Percentiles rank a stretch among this genome's conserved stretches.
Conservation (phyloP, 2,888 invertebrate species). For the Chelonus formosanus region DNA sequence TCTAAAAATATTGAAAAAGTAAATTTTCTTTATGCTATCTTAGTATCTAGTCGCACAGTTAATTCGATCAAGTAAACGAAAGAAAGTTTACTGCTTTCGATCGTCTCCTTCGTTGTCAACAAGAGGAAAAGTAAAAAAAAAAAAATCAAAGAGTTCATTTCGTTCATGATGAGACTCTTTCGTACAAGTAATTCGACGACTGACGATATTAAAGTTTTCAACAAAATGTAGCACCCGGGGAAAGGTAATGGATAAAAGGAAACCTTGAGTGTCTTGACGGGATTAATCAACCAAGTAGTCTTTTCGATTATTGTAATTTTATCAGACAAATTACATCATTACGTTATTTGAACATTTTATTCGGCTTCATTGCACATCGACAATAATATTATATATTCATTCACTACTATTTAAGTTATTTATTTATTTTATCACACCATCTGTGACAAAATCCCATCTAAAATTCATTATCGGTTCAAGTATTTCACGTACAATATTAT, state of each 20-base stretch:
- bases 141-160: conserved; percentile 34
- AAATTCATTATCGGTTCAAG: too few species aligned
- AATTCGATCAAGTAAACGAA: conserved; percentile 36
- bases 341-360: conserved; percentile 6
- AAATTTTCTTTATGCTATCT: conserved; percentile 8
- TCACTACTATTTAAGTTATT: too few species aligned
- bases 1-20: conserved; percentile 15
- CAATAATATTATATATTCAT: too few species aligned
- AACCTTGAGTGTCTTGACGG: conserved; percentile 27
- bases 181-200: conserved; percentile 38
- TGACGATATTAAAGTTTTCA: conserved; percentile 38
- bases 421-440: too few species aligned
- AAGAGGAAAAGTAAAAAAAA: conserved; percentile 12
- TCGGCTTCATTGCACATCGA: too few species aligned
- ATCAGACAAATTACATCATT: conserved; percentile 1
- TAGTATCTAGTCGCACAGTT: conserved; percentile 30
- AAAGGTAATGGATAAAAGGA: conserved; percentile 22
- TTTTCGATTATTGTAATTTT: conserved; percentile 11
- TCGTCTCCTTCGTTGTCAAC: conserved; percentile 25
- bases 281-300: conserved; percentile 37
- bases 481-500: too few species aligned
- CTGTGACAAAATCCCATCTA: too few species aligned
- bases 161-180: conserved; percentile 32
- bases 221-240: conserved; percentile 28
- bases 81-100: conserved; percentile 40